phyloP scores from a whole-genome alignment of 2,113 vertebrate species.

The Ictalurus punctatus region DNA sequence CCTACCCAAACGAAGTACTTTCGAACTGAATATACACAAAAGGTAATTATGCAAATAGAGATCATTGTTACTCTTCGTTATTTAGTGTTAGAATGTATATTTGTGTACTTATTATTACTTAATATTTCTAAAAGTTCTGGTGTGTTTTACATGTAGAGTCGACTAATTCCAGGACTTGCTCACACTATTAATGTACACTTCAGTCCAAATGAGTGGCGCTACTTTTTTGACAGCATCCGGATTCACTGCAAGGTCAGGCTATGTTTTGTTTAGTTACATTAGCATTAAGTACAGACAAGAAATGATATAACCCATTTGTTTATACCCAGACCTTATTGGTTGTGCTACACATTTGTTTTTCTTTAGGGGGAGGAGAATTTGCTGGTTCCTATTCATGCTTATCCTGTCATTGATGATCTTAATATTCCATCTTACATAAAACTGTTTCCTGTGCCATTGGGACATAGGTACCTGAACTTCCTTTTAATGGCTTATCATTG shows the following conservation, averaged over 20 bases:
- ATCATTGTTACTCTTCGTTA: not conserved
- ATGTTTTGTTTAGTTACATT: not conserved
- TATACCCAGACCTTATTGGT: not conserved
- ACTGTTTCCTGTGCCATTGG: constrained; percentile 79
- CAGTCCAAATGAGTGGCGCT: constrained; percentile 87
- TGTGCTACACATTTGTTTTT: constrained; percentile 33
- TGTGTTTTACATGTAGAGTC: constrained; percentile 70
- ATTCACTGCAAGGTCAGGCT: constrained; percentile 84
- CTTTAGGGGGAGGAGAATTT: constrained; percentile 86
- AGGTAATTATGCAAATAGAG: constrained; percentile 68
- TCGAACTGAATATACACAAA: constrained; percentile 83
- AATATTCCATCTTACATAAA: constrained; percentile 84
- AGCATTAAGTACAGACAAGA: not conserved
- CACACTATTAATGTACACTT: constrained; percentile 79
- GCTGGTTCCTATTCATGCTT: constrained; percentile 86
- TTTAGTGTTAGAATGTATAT: not conserved
- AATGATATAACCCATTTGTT: not conserved
- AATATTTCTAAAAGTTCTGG: not conserved
- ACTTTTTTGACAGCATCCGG: constrained; percentile 90
- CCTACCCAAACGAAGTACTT: constrained; percentile 89
- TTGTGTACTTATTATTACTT: not conserved
- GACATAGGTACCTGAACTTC: constrained; percentile 77
- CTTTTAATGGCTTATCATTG: not conserved
- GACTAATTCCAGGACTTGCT: constrained; percentile 85
- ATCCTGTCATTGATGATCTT: constrained; percentile 82